Conservation (phyloP, 2,888 invertebrate species). For the Lingula anatina region DNA sequence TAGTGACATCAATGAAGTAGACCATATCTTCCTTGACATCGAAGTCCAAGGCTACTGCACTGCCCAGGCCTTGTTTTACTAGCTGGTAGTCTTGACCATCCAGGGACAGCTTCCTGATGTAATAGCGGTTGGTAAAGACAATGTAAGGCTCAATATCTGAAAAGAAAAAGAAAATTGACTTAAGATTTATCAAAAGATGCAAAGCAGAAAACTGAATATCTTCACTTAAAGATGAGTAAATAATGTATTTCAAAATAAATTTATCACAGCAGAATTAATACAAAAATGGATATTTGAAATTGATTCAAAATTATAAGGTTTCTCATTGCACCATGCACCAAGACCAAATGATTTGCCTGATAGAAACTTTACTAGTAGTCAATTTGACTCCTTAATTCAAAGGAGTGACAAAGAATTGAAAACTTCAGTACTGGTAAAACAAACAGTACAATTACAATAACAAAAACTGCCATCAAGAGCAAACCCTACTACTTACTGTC, state of each 20-base stretch:
- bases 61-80: slow-evolving; percentile 85
- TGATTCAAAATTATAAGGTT: no score
- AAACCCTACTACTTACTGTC: slow-evolving; percentile 58
- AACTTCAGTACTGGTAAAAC: background rate
- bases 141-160: slow-evolving; percentile 48
- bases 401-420: background rate
- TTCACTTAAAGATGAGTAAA: no score
- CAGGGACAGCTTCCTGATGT: slow-evolving; percentile 89
- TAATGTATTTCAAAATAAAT: no score
- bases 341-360: no score
- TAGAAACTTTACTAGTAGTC: no score
- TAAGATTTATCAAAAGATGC: no score
- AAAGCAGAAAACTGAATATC: no score
- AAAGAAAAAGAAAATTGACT: slow-evolving; percentile 11
- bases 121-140: slow-evolving; percentile 80
- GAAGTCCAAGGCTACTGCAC: slow-evolving; percentile 66
- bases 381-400: no score
- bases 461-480: background rate
- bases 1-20: slow-evolving; percentile 37
- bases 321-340: no score
- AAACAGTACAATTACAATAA: background rate
- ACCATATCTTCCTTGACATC: slow-evolving; percentile 31
- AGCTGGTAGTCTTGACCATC: slow-evolving; percentile 82
- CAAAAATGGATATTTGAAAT: no score
- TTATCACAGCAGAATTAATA: no score